phyloP scores from a whole-genome alignment of 64 coral and sea anemone genomes.

The Pachyseris speciosa region DNA sequence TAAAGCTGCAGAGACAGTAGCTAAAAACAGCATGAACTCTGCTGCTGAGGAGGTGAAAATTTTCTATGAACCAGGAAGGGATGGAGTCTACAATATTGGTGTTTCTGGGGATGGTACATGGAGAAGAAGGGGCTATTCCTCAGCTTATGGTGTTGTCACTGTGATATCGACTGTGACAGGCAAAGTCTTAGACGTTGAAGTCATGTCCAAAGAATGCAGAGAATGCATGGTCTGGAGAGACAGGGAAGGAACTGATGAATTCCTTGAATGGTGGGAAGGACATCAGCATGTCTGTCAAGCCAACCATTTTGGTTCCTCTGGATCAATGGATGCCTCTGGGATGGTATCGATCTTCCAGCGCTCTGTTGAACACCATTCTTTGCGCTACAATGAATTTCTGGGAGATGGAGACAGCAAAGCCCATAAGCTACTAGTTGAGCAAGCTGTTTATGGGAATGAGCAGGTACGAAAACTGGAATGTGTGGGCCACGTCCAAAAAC shows the following conservation, averaged over 20 bases:
- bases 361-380: not conserved
- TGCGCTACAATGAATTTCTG: no score
- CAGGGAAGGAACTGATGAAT: no score
- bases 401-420: not conserved
- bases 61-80: not conserved
- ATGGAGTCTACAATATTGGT: not conserved
- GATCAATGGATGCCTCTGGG: no score
- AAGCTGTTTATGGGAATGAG: not conserved
- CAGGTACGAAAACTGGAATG: not conserved
- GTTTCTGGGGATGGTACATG: conserved; percentile 33
- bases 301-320: no score
- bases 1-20: not conserved
- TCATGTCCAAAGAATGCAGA: conserved; percentile 26
- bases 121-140: conserved; percentile 27
- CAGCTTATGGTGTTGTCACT: not conserved
- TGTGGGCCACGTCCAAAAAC: not conserved
- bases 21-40: not conserved
- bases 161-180: not conserved
- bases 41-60: not conserved
- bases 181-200: conserved; percentile 4
- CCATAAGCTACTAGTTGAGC: not conserved
- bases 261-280: no score
- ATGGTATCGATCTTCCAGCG: no score
- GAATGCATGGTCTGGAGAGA: no score
- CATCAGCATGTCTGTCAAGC: no score